A percentile compares a stretch with the other conserved stretches of the same genome.
Evolutionary conservation across 2,113 vertebrate species (phyloP).

Genomic region (Dendropsophus ebraccatus): DNA sequence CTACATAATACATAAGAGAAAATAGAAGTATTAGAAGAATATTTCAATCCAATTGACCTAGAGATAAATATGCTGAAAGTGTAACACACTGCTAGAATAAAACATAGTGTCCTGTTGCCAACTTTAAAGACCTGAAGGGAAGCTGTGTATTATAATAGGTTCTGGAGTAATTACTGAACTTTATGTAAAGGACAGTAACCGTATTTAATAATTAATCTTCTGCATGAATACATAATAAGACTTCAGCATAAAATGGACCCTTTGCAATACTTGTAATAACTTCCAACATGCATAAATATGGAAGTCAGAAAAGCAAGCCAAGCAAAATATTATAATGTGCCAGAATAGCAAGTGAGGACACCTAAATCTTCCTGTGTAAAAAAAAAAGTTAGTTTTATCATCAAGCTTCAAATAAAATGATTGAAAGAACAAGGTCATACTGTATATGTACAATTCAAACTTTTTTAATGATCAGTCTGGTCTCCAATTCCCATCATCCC

Average conservation of each 20-base stretch:
- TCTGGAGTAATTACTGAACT: conserved; percentile 42
- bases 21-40: not conserved
- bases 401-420: not conserved
- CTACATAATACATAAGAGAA: not conserved
- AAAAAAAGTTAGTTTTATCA: conserved; percentile 1
- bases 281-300: conserved; percentile 46
- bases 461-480: too few relatives aligned
- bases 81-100: not conserved
- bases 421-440: not conserved
- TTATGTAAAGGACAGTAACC: conserved; percentile 44
- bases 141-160: conserved; percentile 7
- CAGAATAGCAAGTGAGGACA: conserved; percentile 35
- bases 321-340: conserved; percentile 41
- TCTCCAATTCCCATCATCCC: too few relatives aligned
- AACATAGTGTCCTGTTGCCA: not conserved
- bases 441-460: too few relatives aligned
- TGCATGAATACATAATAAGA: conserved; percentile 47
- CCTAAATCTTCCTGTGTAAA: conserved; percentile 26
- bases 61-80: not conserved
- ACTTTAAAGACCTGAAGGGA: not conserved
- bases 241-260: conserved; percentile 28
- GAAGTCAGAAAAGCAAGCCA: conserved; percentile 40
- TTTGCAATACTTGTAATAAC: conserved; percentile 41
- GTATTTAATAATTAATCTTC: conserved; percentile 42
- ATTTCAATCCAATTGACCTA: not conserved